Evolutionary conservation across 2,888 invertebrate species (phyloP), one percentile per base, ranked within the genome.

Genomic region (Drosophila suboccidentalis): DNA sequence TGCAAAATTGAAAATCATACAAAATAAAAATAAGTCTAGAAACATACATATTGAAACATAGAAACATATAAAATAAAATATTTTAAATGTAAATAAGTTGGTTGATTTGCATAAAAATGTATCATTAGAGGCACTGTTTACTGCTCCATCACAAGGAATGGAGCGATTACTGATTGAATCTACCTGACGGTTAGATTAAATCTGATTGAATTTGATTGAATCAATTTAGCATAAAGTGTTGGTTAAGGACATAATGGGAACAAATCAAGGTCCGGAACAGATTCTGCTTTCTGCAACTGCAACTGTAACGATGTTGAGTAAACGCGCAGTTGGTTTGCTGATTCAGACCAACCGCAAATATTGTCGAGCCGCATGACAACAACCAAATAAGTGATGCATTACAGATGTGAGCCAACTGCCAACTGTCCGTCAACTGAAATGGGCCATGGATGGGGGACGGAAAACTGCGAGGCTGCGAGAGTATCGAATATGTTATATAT

Each of bases 341-440:
- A 63, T 77, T 57, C 65, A 60, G 73, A 63, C 34, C 71, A 68
- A 78, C 71, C 72, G 76, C 75, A 84, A 86, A 84, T 83, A 84
- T 76, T 67, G 74, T 50, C 65, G 32, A 71, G 78, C 71, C 75
- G 61, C 76, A 66, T 61, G 77, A 65, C 79, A 74, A 68, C 58
- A 71, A 70, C 69, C 72, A 80, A 83, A 83, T 78, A 83, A 75
- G 55, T 76, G 71, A 83, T 83, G 81, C 79, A 86, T 72, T 83
- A 71, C 79, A 63, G 74, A 80, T 85, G 78, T 47, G 60, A 65
- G 29, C 58, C 63, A 55, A 67, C 70, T 77, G 77, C 26, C 71
- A 67, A 76, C 66, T 61, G 55, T 44, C 22, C 46, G 66, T 8
- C 50, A 47, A 44, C 43, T 43, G 26, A 50, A 54, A 32, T 55